Conservation (phyloP, 2,888 invertebrate species). For the Crematogaster levior region DNA sequence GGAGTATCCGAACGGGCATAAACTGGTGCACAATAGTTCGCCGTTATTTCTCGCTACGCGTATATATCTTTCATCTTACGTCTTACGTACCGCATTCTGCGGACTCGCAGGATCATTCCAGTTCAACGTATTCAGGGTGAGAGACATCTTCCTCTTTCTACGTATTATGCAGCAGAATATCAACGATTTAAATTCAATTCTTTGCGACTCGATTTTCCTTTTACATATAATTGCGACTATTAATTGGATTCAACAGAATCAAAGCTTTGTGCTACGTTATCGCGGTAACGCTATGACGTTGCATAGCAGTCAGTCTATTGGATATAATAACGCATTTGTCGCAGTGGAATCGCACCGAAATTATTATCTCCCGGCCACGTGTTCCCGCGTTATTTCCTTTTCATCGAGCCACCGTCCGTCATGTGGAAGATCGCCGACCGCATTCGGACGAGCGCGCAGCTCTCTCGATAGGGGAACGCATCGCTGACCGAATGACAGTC, state of each 20-base stretch:
- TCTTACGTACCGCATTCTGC: conserved; percentile 11
- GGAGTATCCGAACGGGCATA: conserved; percentile 54
- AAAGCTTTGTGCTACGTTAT: conserved; percentile 5
- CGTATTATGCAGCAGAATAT: neutral
- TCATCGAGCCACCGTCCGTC: conserved; percentile 38
- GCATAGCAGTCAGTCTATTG: conserved; percentile 14
- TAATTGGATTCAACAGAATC: conserved; percentile 10
- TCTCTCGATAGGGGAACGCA: conserved; percentile 32
- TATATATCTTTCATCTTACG: conserved; percentile 20
- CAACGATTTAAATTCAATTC: neutral
- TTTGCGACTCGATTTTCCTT: neutral
- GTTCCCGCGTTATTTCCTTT: conserved; percentile 50
- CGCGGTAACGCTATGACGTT: conserved; percentile 20
- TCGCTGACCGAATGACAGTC: conserved; percentile 24
- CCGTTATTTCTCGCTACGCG: conserved; percentile 32
- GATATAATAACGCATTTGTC: conserved; percentile 50
- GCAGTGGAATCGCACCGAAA: conserved; percentile 31
- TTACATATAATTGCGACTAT: neutral
- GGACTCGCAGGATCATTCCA: neutral
- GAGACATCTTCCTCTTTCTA: neutral
- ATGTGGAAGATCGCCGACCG: conserved; percentile 50
- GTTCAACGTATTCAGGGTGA: neutral
- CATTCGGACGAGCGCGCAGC: conserved; percentile 8
- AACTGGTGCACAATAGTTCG: conserved; percentile 48
- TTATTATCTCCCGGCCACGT: conserved; percentile 41